Percentiles rank a stretch among this genome's conserved stretches.
phyloP scores from a whole-genome alignment of 2,113 vertebrate genomes.

The Lynx canadensis region DNA sequence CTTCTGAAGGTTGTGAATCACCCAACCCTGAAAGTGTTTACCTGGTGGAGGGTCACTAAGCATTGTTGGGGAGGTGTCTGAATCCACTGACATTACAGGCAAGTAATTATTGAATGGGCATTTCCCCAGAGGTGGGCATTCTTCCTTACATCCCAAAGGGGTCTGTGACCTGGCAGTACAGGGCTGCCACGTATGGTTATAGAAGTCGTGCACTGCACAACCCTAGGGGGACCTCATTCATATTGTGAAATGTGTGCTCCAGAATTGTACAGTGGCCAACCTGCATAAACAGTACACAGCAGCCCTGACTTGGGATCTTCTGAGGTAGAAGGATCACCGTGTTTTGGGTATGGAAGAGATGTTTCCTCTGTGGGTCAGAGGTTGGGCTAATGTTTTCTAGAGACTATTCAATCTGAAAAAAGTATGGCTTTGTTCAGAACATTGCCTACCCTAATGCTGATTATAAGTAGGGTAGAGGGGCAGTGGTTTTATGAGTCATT shows the following conservation, averaged over 20 bases:
- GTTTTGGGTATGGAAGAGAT: neutral
- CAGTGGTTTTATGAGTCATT: neutral
- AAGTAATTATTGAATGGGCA: neutral
- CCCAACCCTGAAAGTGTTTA: neutral
- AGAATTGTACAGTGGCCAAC: neutral
- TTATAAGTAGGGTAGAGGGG: neutral
- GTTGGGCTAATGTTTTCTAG: neutral
- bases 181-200: neutral
- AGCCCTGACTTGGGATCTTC: neutral
- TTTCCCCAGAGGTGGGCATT: neutral
- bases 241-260: neutral
- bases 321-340: neutral
- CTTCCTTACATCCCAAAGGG: neutral
- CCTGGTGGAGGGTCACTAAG: too few relatives aligned
- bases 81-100: neutral
- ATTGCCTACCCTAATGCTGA: neutral
- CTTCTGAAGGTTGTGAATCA: neutral
- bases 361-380: neutral
- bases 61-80: neutral
- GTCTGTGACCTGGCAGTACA: neutral
- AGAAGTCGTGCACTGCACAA: neutral
- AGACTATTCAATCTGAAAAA: neutral
- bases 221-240: neutral
- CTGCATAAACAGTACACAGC: rapidly evolving
- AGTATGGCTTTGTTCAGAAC: neutral